phyloP scores from a whole-genome alignment of 2,888 invertebrate genomes.

The Bugulina stolonifera region DNA sequence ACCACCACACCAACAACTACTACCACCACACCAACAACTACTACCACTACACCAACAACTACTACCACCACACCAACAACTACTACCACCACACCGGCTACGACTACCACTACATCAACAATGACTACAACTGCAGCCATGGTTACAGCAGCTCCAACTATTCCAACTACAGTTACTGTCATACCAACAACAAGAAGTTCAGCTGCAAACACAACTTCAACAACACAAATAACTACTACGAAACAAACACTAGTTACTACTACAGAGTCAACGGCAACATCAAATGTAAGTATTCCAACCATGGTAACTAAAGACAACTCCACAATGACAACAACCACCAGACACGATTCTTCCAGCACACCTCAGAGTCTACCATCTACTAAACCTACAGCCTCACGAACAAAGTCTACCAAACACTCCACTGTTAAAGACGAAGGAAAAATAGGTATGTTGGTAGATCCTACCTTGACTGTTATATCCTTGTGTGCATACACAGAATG shows the following conservation, averaged over 20 bases:
- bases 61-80: neutral
- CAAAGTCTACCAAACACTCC: no score
- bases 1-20: neutral
- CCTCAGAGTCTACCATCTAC: no score
- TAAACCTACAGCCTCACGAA: no score
- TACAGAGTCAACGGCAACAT: no score
- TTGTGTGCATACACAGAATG: no score
- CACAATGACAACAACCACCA: no score
- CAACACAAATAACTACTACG: neutral
- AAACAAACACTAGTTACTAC: neutral
- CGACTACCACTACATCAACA: neutral
- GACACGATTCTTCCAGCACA: no score
- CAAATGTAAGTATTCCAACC: no score
- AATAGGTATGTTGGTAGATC: no score
- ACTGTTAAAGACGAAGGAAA: no score
- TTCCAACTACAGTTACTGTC: neutral
- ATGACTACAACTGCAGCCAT: neutral
- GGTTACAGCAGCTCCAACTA: neutral
- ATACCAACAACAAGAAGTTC: neutral
- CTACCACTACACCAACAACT: neutral
- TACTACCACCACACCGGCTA: slow-evolving; percentile 1
- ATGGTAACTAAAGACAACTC: no score
- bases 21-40: neutral
- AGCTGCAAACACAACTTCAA: neutral
- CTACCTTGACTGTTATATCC: no score